A percentile compares a stretch with the other conserved stretches of the same genome.
Conservation (phyloP, 2,797 vertebrate species). For the Hybognathus amarus region DNA sequence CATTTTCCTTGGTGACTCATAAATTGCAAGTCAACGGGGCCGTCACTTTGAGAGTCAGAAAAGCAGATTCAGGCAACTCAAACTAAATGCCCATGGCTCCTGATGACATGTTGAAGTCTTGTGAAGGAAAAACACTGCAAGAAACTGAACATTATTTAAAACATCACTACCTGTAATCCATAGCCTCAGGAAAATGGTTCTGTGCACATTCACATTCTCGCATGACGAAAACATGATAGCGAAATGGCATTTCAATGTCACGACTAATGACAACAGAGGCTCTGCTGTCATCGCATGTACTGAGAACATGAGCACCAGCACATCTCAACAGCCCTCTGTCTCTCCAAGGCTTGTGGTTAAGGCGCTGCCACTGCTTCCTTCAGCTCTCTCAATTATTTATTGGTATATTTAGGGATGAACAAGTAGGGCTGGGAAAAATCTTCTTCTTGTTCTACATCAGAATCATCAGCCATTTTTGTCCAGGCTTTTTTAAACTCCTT, state of each 20-base stretch:
- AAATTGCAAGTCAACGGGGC: neutral
- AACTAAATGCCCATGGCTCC: neutral
- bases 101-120: neutral
- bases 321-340: neutral
- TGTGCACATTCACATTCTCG: neutral
- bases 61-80: neutral
- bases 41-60: neutral
- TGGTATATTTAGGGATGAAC: neutral
- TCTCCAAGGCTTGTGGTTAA: neutral
- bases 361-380: neutral
- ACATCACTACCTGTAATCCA: neutral
- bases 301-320: neutral
- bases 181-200: neutral
- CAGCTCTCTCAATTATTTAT: neutral
- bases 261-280: neutral
- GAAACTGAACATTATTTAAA: neutral
- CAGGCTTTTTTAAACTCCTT: neutral
- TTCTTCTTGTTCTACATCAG: neutral
- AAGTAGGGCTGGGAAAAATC: neutral
- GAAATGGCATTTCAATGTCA: neutral
- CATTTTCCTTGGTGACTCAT: neutral
- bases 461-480: neutral
- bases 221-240: neutral
- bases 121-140: neutral
- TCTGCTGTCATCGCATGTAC: neutral